Conservation (phyloP, 2,113 vertebrate species). For the Gymnorhina tibicen region DNA sequence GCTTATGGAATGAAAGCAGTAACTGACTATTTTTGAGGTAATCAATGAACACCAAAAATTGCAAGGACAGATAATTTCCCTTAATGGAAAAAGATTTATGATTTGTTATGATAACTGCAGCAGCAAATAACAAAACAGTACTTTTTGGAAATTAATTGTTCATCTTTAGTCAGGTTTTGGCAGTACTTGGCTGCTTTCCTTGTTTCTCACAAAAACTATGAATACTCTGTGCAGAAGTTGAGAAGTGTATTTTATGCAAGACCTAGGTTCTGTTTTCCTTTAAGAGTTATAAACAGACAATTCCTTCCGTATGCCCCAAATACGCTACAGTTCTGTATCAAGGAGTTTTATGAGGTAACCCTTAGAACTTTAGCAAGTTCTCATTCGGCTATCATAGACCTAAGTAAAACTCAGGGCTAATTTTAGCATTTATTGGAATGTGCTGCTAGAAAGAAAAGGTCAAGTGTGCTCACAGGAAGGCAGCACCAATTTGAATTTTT, state of each 20-base stretch:
- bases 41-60: not conserved
- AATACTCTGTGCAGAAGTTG: not conserved
- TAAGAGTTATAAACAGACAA: not conserved
- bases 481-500: not conserved
- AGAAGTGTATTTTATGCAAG: not conserved
- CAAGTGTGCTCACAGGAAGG: not conserved
- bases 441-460: not conserved
- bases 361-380: not conserved
- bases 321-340: not conserved
- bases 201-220: not conserved
- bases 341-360: not conserved
- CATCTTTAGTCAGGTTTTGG: not conserved
- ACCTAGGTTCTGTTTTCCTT: not conserved
- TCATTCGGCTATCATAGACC: not conserved
- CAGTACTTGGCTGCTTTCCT: not conserved
- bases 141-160: not conserved
- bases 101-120: not conserved
- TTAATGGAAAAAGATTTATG: not conserved
- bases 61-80: not conserved
- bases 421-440: not conserved
- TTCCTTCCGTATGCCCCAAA: not conserved
- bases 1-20: not conserved
- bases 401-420: not conserved
- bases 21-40: not conserved
- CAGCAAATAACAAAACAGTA: not conserved